Conservation (phyloP, 1,140 invertebrate species). For the Drosophila rhopaloa region DNA sequence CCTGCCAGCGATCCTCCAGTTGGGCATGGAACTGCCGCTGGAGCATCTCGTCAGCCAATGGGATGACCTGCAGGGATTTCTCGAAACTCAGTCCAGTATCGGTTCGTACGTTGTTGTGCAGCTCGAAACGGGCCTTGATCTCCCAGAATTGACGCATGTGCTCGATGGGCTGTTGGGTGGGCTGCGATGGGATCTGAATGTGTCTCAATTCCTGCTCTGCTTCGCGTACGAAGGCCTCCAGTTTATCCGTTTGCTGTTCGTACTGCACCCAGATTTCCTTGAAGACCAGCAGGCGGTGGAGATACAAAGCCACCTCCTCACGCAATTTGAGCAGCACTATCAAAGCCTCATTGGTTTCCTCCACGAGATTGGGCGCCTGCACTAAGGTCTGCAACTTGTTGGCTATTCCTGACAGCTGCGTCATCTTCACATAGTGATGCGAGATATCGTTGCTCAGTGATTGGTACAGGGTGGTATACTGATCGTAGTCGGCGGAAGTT, state of each 20-base stretch:
- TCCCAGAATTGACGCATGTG: conserved; percentile 94
- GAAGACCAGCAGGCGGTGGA: conserved; percentile 89
- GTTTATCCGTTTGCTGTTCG: conserved; percentile 88
- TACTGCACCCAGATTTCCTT: conserved; percentile 91
- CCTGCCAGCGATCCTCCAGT: conserved; percentile 90
- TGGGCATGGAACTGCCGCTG: conserved; percentile 91
- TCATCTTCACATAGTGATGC: conserved; percentile 90
- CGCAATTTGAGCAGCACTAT: conserved; percentile 89
- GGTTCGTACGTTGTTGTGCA: conserved; percentile 91
- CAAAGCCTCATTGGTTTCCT: conserved; percentile 88
- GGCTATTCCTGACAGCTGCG: conserved; percentile 89
- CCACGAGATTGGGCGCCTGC: conserved; percentile 89
- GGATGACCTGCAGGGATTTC: conserved; percentile 90
- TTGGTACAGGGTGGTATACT: conserved; percentile 93
- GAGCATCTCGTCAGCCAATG: conserved; percentile 91
- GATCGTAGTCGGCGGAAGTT: conserved; percentile 91
- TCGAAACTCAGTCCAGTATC: conserved; percentile 90
- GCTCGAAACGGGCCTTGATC: conserved; percentile 93
- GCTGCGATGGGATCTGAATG: conserved; percentile 85
- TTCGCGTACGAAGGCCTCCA: conserved; percentile 90
- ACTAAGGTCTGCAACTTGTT: conserved; percentile 90
- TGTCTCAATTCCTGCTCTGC: conserved; percentile 88
- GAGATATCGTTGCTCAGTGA: conserved; percentile 91
- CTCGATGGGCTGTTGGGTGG: conserved; percentile 86
- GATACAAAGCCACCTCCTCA: conserved; percentile 89